These are phyloP conservation scores for Tokudaia tokunoshimensis DNA, from an alignment of 2,797 vertebrate species.

Conservation along the genomic window DNA sequence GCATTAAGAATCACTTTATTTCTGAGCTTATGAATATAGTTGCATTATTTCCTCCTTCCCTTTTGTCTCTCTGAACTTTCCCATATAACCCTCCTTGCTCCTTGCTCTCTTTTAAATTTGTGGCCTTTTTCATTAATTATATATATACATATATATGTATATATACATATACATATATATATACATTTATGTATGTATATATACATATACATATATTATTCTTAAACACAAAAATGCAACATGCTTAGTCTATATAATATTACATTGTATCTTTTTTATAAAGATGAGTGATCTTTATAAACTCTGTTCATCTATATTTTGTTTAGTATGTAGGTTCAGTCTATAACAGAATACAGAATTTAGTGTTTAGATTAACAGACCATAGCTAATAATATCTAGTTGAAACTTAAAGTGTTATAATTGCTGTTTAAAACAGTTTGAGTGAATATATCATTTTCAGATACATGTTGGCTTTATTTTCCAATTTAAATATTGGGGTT, in stretches of 20 bases:
- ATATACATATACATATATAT: no score
- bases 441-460: neutral
- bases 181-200: no score
- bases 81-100: neutral
- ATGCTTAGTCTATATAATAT: neutral
- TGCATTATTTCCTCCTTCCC: rapidly evolving
- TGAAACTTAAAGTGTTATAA: neutral
- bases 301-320: neutral
- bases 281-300: neutral
- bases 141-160: rapidly evolving
- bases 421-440: neutral
- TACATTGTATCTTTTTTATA: neutral
- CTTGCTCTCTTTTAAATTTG: neutral
- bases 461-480: neutral
- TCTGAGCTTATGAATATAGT: neutral
- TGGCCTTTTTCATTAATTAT: neutral
- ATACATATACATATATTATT: neutral
- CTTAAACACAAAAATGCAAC: neutral
- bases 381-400: neutral
- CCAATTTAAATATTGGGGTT: no score
- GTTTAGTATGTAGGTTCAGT: neutral
- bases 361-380: neutral
- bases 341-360: neutral
- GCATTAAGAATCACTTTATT: neutral
- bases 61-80: neutral